Evolutionary conservation across 1,140 invertebrate species (phyloP).

Genomic region (Drosophila trapezifrons): DNA sequence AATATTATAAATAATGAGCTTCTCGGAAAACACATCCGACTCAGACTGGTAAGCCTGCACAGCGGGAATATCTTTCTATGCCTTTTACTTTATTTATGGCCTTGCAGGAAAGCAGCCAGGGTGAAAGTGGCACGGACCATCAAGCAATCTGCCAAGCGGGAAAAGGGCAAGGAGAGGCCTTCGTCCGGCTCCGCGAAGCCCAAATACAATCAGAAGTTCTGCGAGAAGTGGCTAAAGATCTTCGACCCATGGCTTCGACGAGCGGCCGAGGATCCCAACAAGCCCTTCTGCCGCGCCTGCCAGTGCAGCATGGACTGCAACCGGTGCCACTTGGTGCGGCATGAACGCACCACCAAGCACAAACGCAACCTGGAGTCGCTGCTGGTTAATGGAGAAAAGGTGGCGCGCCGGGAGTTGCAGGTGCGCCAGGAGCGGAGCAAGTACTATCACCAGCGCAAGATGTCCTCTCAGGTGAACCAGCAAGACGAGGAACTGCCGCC

Average conservation of each 20-base stretch:
- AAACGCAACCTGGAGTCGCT: slow-evolving; percentile 68
- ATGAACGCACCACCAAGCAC: slow-evolving; percentile 77
- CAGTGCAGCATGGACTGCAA: slow-evolving; percentile 77
- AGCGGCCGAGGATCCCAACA: slow-evolving; percentile 68
- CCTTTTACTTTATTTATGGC: not conserved
- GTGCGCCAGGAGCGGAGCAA: slow-evolving; percentile 76
- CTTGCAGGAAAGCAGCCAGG: slow-evolving; percentile 67
- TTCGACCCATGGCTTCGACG: slow-evolving; percentile 74
- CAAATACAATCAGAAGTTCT: slow-evolving; percentile 78
- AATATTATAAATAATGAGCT: slow-evolving; percentile 60
- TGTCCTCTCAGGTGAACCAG: slow-evolving; percentile 1
- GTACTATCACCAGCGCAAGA: slow-evolving; percentile 71
- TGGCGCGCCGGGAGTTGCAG: slow-evolving; percentile 59
- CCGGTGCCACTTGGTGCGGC: slow-evolving; percentile 75
- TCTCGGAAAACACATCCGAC: slow-evolving; percentile 75
- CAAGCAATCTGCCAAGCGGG: slow-evolving; percentile 30
- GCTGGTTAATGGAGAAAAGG: slow-evolving; percentile 70
- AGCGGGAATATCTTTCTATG: no score
- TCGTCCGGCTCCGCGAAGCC: slow-evolving; percentile 30
- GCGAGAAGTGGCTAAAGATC: slow-evolving; percentile 77
- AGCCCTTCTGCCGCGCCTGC: slow-evolving; percentile 77
- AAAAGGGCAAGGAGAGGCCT: slow-evolving; percentile 6
- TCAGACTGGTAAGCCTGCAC: slow-evolving; percentile 64
- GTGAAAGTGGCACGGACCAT: slow-evolving; percentile 49
- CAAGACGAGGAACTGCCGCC: not conserved